These are phyloP conservation scores for Catocala sponsa DNA, from an alignment of 2,888 invertebrate genomes.

Conservation along the genomic window DNA sequence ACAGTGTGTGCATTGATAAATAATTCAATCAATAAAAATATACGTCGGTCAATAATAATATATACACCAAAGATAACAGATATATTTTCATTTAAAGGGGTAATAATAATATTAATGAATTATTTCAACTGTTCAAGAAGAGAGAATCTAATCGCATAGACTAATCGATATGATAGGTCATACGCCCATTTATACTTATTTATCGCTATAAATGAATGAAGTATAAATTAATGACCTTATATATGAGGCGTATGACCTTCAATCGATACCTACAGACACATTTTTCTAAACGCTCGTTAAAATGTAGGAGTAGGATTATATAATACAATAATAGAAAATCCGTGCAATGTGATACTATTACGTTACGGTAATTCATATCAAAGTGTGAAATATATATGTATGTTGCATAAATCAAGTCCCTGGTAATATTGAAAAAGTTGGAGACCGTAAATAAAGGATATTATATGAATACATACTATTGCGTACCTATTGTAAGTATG, in stretches of 20 bases:
- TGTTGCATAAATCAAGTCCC: background rate
- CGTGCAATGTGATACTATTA: background rate
- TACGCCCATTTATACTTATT: too few relatives aligned
- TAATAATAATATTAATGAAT: too few relatives aligned
- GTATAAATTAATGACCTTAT: too few relatives aligned
- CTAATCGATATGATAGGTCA: too few relatives aligned
- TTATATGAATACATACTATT: background rate
- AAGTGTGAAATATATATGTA: background rate
- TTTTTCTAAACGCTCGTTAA: constrained; percentile 4
- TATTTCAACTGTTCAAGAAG: too few relatives aligned
- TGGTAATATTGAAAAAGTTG: background rate
- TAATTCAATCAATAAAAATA: background rate
- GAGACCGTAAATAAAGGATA: too few relatives aligned
- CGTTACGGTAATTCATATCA: constrained; percentile 1
- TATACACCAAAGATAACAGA: too few relatives aligned
- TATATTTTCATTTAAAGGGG: too few relatives aligned
- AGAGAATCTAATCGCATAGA: too few relatives aligned
- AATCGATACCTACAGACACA: background rate
- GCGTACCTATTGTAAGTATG: too few relatives aligned
- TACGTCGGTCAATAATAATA: too few relatives aligned
- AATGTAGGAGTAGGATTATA: background rate
- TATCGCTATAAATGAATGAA: background rate
- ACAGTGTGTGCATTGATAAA: background rate
- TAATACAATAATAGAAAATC: background rate
- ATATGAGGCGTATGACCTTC: background rate